These are phyloP conservation scores for Myopa testacea DNA, from an alignment of 2,888 invertebrate genomes.

Conservation along the genomic window DNA sequence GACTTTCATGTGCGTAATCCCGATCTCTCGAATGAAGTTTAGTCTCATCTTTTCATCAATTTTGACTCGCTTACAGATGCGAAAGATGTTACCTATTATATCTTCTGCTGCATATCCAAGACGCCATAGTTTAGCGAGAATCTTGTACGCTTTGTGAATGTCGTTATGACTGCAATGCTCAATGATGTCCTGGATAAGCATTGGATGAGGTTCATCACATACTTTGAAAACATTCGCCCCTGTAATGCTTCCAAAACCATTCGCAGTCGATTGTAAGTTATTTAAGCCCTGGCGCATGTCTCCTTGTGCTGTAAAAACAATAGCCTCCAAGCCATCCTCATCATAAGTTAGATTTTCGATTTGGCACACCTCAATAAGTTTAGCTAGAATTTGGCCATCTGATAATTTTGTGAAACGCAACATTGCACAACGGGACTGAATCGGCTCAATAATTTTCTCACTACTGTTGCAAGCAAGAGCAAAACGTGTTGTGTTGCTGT, in stretches of 20 bases:
- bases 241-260: conserved; percentile 92
- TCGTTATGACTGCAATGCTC: conserved; percentile 83
- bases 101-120: conserved; percentile 98
- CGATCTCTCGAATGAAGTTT: conserved; percentile 91
- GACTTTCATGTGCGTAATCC: conserved; percentile 88
- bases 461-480: conserved; percentile 98
- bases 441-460: conserved; percentile 98
- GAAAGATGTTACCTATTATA: conserved; percentile 93
- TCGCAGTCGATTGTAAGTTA: conserved; percentile 94
- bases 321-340: conserved; percentile 93
- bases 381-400: conserved; percentile 90
- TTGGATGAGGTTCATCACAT: conserved; percentile 98
- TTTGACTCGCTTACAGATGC: conserved; percentile 89
- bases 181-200: conserved; percentile 91
- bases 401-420: conserved; percentile 89
- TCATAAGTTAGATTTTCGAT: conserved; percentile 82
- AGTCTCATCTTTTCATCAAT: conserved; percentile 86
- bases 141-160: conserved; percentile 87
- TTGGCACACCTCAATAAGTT: conserved; percentile 80
- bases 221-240: conserved; percentile 97
- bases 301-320: conserved; percentile 98
- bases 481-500: conserved; percentile 96
- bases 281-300: conserved; percentile 98
- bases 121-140: conserved; percentile 89
- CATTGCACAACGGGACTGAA: conserved; percentile 98